Base-by-base conservation (phyloP, 2,888 invertebrate genomes). In the Esperia sulphurella region DNA sequence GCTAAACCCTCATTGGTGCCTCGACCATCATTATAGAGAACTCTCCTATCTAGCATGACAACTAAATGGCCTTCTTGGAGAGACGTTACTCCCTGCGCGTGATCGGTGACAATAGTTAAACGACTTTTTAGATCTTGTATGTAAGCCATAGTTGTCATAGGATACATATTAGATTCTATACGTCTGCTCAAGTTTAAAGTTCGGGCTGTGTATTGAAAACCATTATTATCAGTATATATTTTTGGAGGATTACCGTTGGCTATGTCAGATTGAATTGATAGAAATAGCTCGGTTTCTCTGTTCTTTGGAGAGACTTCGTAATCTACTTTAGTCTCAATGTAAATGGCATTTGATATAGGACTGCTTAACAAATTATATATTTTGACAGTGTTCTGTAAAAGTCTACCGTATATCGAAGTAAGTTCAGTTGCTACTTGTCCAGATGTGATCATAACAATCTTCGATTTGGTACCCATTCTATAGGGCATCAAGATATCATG, bases 101-200 rank as follows among this genome's bases (percentile, higher is more conserved):
- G 97, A 52, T 96, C 95, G 0, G 96, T 95, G 33, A 98, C 74
- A 44, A 97, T 75, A 0, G 95, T 95, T 13, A 98, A 71, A 13
- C 98, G 82, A 50, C 90, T 83, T 54, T 77, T 89, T 1, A 82
- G 79, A 65, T 97, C 97, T 77, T 97, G 95, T 55, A 97, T 93
- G 72, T 93, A 97, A 1, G 95, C 94, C 90, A 95, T 94, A 8
- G 95, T 94, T 0, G 98, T 97, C 59, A 98, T 95, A 0, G 99
- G 99, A 75, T 96, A 99, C 75, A 97, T 95, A 78, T 99, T 99
- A 0, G 97, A 98, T 79, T 98, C 98, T 43, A 97, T 92, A 0
- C 95, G 94, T 57, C 95, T 94, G 50, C 93, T 91, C 49, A 94
- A 93, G 37, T 96, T 94, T 70, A 96, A 94, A 7, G 92, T 84